These are phyloP conservation scores for Periophthalmus magnuspinnatus DNA, from an alignment of 2,797 vertebrate species.

Conservation along the genomic window DNA sequence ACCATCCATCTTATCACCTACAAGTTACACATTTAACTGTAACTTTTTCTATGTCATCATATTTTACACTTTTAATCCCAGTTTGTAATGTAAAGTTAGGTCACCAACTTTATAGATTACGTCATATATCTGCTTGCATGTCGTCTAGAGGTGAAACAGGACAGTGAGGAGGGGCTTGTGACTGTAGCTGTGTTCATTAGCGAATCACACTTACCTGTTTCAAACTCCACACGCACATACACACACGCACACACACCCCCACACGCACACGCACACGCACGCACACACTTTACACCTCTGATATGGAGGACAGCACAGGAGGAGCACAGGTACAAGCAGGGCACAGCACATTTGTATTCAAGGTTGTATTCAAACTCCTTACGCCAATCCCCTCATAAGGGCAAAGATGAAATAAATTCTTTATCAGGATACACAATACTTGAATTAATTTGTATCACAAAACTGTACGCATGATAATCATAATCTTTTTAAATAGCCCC, in stretches of 20 bases:
- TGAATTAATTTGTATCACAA: background rate
- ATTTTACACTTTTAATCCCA: constrained; percentile 8
- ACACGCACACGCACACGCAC: too few relatives aligned
- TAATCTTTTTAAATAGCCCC: background rate
- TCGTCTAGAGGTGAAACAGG: constrained; percentile 49
- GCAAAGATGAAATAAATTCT: background rate
- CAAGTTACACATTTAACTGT: background rate
- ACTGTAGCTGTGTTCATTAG: constrained; percentile 40
- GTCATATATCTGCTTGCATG: constrained; percentile 19
- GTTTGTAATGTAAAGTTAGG: constrained; percentile 20
- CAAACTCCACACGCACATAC: background rate
- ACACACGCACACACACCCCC: too few relatives aligned
- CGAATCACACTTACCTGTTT: constrained; percentile 49
- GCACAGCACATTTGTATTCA: constrained; percentile 43
- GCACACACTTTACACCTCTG: constrained; percentile 22
- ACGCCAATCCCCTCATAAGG: constrained; percentile 54
- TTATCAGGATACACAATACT: background rate
- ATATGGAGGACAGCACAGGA: constrained; percentile 15
- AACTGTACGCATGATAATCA: background rate
- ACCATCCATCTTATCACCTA: too few relatives aligned
- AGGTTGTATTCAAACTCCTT: constrained; percentile 62
- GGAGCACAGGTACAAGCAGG: constrained; percentile 8
- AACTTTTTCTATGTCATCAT: background rate
- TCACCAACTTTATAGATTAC: constrained; percentile 29
- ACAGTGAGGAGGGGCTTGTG: constrained; percentile 40